Evolutionary conservation across 2,888 invertebrate species (phyloP).

Genomic region (Netelia virgata): DNA sequence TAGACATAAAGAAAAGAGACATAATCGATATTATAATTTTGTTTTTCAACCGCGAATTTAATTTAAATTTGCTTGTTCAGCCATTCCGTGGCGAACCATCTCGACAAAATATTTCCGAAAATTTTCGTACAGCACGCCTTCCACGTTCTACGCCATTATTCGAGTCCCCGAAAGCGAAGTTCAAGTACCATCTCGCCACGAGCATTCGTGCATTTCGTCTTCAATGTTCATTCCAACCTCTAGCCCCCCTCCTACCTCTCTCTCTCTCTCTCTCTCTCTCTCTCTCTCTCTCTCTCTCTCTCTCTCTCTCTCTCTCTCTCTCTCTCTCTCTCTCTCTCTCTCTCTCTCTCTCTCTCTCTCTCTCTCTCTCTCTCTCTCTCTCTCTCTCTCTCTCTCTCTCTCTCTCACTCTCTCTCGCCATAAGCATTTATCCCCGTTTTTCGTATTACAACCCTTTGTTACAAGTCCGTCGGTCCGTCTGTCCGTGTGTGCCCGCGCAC

Average conservation of each 20-base stretch:
- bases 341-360: not conserved
- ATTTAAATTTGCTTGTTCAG: too few species aligned
- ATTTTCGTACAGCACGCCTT: too few species aligned
- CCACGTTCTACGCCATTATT: too few species aligned
- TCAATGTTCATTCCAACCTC: conserved; percentile 2
- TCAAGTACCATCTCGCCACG: not conserved
- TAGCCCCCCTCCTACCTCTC: too few species aligned
- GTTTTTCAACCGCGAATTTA: too few species aligned
- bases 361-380: too few species aligned
- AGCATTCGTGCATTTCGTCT: not conserved
- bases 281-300: not conserved
- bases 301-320: not conserved
- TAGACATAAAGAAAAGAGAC: too few species aligned
- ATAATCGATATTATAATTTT: too few species aligned
- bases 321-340: not conserved
- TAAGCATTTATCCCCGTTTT: conserved; percentile 8
- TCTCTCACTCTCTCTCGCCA: not conserved
- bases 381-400: too few species aligned
- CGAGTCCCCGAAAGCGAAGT: not conserved
- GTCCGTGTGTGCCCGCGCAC: not conserved
- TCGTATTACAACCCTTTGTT: conserved; percentile 6
- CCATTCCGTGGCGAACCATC: too few species aligned
- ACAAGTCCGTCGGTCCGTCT: not conserved
- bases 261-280: not conserved
- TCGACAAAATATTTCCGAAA: too few species aligned